phyloP scores from a whole-genome alignment of 2,797 vertebrate genomes.

The Danio jaintianensis region DNA sequence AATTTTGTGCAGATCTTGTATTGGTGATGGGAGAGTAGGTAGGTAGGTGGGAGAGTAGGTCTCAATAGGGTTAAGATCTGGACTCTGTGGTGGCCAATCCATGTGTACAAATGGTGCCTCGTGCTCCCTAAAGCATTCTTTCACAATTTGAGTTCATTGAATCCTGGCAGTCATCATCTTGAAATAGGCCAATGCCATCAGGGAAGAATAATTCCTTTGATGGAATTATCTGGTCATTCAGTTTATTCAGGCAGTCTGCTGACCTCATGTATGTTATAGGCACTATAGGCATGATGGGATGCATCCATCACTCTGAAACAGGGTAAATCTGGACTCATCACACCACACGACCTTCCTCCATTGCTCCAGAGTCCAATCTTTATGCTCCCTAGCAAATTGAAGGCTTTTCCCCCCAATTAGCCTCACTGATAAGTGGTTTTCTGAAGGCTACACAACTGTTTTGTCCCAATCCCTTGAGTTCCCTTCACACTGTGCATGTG shows the following conservation, averaged over 20 bases:
- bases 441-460: too few species aligned
- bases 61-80: background rate
- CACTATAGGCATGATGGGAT: background rate
- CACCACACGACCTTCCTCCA: too few species aligned
- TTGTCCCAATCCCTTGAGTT: background rate
- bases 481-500: background rate
- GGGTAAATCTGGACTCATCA: too few species aligned
- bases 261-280: background rate
- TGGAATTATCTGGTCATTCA: background rate
- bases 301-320: too few species aligned
- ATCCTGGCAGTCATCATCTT: background rate
- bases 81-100: background rate
- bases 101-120: background rate
- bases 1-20: background rate
- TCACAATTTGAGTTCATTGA: background rate
- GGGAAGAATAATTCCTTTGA: background rate
- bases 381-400: background rate
- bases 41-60: background rate
- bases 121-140: background rate
- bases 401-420: background rate
- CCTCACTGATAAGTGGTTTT: background rate
- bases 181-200: background rate
- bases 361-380: too few species aligned
- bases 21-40: background rate
- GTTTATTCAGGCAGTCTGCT: background rate